Evolutionary conservation across 1,140 invertebrate species (phyloP).

Genomic region (Drosophila nikananu): DNA sequence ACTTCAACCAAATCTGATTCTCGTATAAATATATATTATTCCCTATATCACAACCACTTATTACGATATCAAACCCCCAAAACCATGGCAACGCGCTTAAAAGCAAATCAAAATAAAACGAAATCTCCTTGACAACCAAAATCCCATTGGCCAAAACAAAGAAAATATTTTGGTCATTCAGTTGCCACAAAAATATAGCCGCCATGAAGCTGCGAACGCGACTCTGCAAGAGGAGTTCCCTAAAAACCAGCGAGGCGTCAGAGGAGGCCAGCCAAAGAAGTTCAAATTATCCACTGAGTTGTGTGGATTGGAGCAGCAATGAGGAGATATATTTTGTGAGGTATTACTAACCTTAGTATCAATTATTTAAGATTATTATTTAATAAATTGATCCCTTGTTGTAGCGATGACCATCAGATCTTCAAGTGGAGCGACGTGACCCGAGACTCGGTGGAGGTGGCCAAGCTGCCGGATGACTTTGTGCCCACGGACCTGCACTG

Average conservation of each 20-base stretch:
- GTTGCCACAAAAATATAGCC: background rate
- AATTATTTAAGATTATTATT: background rate
- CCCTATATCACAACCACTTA: slow-evolving; percentile 5
- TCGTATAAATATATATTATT: background rate
- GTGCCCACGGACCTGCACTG: slow-evolving; percentile 96
- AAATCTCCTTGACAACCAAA: slow-evolving; percentile 11
- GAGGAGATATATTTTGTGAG: slow-evolving; percentile 97
- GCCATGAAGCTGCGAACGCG: slow-evolving; percentile 77
- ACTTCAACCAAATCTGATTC: background rate
- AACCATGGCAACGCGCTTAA: slow-evolving; percentile 8
- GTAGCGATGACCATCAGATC: slow-evolving; percentile 95
- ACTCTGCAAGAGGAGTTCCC: slow-evolving; percentile 67
- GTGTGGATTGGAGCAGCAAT: slow-evolving; percentile 95
- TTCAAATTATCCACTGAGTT: slow-evolving; percentile 92
- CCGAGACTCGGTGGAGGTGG: slow-evolving; percentile 91
- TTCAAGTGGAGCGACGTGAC: slow-evolving; percentile 94
- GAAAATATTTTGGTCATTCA: slow-evolving; percentile 4
- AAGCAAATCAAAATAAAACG: background rate
- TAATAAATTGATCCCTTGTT: background rate
- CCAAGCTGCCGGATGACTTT: slow-evolving; percentile 92
- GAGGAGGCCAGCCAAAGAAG: slow-evolving; percentile 82
- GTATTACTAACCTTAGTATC: slow-evolving; percentile 59
- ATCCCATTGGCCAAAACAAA: slow-evolving; percentile 34
- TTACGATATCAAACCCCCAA: background rate
- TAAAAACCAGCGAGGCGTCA: slow-evolving; percentile 43